Evolutionary conservation across 1,140 invertebrate genomes (phyloP), one percentile per base, ranked within the genome.

Genomic region (Drosophila tani): DNA sequence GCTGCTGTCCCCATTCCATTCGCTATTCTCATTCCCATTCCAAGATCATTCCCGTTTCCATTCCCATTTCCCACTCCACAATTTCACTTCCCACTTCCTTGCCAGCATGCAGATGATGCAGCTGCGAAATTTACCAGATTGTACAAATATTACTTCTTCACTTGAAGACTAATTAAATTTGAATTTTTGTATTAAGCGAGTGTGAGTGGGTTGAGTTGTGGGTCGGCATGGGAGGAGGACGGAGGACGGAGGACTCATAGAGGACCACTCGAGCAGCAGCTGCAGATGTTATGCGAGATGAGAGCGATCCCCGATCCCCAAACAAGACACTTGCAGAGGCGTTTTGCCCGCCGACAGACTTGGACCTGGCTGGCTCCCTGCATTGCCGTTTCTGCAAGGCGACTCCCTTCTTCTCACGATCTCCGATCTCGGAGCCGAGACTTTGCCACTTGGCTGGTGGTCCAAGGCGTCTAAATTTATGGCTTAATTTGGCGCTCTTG

Each of bases 151-250:
- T 88, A 90, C 85, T 85, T 81, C 82, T 85, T 90, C 85, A 85
- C 85, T 90, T 76, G 81, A 90, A 88, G 85, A 90, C 85, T 90
- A 88, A 88, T 88, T 90, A 88, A 88, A 88, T 88, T 88, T 88
- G 85, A 88, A 85, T 88, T 83, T 86, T 80, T 76, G 45, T 75
- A 88, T 90, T 84, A 88, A 88, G 68, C 78, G 69, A 79, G 75
- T 11, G 75, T 12, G 45, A 67, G 46, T 62, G 62, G 60, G 60
- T 14, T 27, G 47, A 12, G 11, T 41, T 47, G 66, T 27, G 49
- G 64, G 66, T 59, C 51, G 67, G 62, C 57, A 24, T 49, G 46
- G 60, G 59, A 50, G 35, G 63, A 49, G 21, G 21, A 24, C 21
- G 2, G 21, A 24, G 21, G 21, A 21, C 21, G 21, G 59, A 50